These are phyloP conservation scores for Tridacna crocea DNA, from an alignment of 2,888 invertebrate species.

Conservation along the genomic window DNA sequence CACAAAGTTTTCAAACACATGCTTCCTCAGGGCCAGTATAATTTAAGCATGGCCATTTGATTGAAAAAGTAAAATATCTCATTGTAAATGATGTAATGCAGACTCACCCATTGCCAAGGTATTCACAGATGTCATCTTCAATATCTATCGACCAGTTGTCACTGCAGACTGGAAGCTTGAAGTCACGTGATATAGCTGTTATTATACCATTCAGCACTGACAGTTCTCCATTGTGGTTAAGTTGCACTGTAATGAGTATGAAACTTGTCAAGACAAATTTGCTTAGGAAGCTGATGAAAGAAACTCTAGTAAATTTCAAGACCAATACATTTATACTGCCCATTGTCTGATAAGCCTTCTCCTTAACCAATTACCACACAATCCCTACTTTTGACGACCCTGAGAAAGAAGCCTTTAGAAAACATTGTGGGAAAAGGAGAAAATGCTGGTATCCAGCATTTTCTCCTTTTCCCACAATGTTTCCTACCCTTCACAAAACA, in stretches of 20 bases:
- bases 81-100: not conserved
- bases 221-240: slow-evolving; percentile 27
- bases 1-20: not conserved
- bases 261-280: not conserved
- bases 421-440: too few species aligned
- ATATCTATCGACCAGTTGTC: slow-evolving; percentile 62
- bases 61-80: not conserved
- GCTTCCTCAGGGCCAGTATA: not conserved
- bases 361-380: too few species aligned
- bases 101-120: slow-evolving; percentile 62
- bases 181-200: slow-evolving; percentile 28
- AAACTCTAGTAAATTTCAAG: too few species aligned
- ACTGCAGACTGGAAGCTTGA: slow-evolving; percentile 64
- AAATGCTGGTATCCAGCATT: too few species aligned
- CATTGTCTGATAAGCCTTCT: too few species aligned
- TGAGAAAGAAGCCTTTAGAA: too few species aligned
- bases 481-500: too few species aligned
- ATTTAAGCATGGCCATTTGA: not conserved
- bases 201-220: slow-evolving; percentile 43
- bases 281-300: too few species aligned
- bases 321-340: too few species aligned
- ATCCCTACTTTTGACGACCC: too few species aligned
- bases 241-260: slow-evolving; percentile 35
- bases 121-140: slow-evolving; percentile 60
- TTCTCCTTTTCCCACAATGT: too few species aligned